Percentiles rank a stretch among this genome's conserved stretches.
phyloP scores from a whole-genome alignment of 2,888 invertebrate genomes.

The Tenthredo distinguenda region DNA sequence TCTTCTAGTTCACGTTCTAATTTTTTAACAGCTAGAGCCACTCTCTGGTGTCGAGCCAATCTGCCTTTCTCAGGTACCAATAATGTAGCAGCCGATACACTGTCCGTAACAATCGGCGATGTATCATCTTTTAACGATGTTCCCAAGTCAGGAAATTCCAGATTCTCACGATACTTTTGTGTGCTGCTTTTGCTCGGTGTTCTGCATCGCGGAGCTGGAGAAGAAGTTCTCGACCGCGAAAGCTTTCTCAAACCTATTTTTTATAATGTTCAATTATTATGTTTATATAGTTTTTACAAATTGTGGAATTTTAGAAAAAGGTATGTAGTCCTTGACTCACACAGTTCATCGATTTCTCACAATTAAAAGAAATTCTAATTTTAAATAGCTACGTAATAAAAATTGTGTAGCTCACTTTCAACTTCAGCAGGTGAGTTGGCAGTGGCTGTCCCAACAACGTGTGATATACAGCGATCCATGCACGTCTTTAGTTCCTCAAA shows the following conservation, averaged over 20 bases:
- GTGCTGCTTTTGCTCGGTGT: constrained; percentile 63
- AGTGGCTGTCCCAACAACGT: constrained; percentile 87
- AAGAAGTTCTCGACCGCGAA: constrained; percentile 70
- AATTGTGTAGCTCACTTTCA: constrained; percentile 59
- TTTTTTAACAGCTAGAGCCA: constrained; percentile 79
- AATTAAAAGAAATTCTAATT: background rate
- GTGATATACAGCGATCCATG: constrained; percentile 93
- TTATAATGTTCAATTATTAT: constrained; percentile 34
- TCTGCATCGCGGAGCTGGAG: constrained; percentile 66
- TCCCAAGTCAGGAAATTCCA: constrained; percentile 62
- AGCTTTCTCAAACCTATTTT: constrained; percentile 61
- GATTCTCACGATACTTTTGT: constrained; percentile 64
- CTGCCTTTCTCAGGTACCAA: constrained; percentile 60
- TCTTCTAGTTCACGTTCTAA: constrained; percentile 85
- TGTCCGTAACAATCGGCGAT: constrained; percentile 60
- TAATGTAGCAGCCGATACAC: constrained; percentile 59
- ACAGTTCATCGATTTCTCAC: too few species aligned
- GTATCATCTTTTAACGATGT: constrained; percentile 55
- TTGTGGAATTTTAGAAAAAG: background rate
- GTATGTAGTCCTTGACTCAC: background rate
- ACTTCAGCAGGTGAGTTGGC: constrained; percentile 59
- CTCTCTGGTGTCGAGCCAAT: constrained; percentile 70
- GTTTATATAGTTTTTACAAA: background rate
- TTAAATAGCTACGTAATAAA: background rate
- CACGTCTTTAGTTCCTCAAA: constrained; percentile 89